Evolutionary conservation across 2,888 invertebrate genomes (phyloP).

Genomic region (Sylvicola cinctus): DNA sequence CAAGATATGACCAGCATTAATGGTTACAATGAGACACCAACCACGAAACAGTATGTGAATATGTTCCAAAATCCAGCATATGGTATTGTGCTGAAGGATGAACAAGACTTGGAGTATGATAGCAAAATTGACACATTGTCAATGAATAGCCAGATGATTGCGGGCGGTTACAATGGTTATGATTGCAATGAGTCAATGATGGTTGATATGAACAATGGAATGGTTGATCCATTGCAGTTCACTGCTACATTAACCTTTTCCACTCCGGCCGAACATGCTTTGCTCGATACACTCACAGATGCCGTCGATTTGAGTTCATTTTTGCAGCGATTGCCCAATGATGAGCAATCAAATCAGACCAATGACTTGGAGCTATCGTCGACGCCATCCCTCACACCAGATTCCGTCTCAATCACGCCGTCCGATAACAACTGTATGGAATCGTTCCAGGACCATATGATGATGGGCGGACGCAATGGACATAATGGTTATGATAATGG

Average conservation of each 20-base stretch:
- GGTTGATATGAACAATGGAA: constrained; percentile 46
- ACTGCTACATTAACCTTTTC: constrained; percentile 63
- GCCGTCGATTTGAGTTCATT: constrained; percentile 58
- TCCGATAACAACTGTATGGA: constrained; percentile 37
- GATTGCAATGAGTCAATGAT: constrained; percentile 56
- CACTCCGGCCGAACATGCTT: constrained; percentile 51
- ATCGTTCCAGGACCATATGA: constrained; percentile 54
- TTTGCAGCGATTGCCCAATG: constrained; percentile 43
- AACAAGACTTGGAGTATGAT: constrained; percentile 56
- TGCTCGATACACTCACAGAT: constrained; percentile 52
- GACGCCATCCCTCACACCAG: constrained; percentile 48
- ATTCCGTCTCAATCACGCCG: constrained; percentile 31
- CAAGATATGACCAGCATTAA: constrained; percentile 29
- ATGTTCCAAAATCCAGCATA: constrained; percentile 61
- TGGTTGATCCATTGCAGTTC: constrained; percentile 65
- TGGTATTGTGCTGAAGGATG: constrained; percentile 59
- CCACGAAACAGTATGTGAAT: constrained; percentile 52
- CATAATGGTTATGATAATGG: constrained; percentile 7
- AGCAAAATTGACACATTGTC: constrained; percentile 47
- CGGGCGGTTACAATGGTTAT: constrained; percentile 35
- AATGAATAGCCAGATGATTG: constrained; percentile 27
- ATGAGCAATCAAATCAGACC: constrained; percentile 33
- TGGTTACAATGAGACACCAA: constrained; percentile 18
- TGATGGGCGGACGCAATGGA: constrained; percentile 29
- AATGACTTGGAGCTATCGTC: constrained; percentile 50